These are phyloP conservation scores for Aphrophora alni DNA, from an alignment of 2,888 invertebrate genomes.

Conservation along the genomic window DNA sequence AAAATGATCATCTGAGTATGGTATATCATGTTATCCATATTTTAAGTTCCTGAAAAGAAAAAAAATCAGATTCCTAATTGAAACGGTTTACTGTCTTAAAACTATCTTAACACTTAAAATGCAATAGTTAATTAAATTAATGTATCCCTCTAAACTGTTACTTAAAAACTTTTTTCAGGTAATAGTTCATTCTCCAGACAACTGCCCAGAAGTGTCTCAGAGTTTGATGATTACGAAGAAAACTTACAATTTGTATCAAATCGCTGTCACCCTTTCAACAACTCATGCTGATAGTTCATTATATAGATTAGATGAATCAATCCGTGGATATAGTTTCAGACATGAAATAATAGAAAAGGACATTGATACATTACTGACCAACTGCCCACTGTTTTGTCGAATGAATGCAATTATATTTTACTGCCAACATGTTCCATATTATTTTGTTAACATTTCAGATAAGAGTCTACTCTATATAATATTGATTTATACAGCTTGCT, in stretches of 20 bases:
- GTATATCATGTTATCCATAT: too few relatives aligned
- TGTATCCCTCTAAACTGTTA: too few relatives aligned
- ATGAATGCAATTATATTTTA: not conserved
- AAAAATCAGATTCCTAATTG: too few relatives aligned
- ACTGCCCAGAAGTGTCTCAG: not conserved
- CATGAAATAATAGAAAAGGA: not conserved
- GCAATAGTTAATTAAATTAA: too few relatives aligned
- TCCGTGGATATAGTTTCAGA: not conserved
- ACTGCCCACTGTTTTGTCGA: not conserved
- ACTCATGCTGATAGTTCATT: not conserved
- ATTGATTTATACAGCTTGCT: too few relatives aligned
- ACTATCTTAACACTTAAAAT: too few relatives aligned
- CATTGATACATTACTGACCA: not conserved
- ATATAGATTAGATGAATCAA: constrained; percentile 4
- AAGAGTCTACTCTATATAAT: too few relatives aligned
- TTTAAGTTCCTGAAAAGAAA: too few relatives aligned
- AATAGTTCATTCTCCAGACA: not conserved
- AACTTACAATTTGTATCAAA: not conserved
- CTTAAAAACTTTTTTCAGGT: not conserved
- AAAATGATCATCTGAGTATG: too few relatives aligned
- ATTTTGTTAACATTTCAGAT: not conserved
- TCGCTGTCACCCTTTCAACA: not conserved
- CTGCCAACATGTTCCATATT: constrained; percentile 6
- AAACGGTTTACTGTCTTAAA: too few relatives aligned
- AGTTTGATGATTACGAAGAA: not conserved